phyloP scores from a whole-genome alignment of 2,113 vertebrate species.

The Siniperca knerii region DNA sequence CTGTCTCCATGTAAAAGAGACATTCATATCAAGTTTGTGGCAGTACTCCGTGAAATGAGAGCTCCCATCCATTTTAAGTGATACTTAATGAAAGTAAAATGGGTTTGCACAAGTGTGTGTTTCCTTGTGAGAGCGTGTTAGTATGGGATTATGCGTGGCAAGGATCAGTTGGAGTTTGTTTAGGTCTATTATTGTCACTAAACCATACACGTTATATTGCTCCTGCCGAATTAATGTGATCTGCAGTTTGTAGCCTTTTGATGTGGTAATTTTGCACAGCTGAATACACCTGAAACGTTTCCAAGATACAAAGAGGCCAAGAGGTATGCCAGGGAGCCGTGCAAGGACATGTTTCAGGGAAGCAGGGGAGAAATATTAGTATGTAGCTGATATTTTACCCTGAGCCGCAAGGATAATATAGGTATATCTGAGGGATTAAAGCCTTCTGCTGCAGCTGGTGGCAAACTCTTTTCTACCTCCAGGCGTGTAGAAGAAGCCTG shows the following conservation, averaged over 20 bases:
- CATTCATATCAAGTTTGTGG: constrained; percentile 43
- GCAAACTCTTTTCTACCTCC: constrained; percentile 52
- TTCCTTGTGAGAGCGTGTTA: constrained; percentile 43
- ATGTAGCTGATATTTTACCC: constrained; percentile 62
- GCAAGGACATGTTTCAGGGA: constrained; percentile 60
- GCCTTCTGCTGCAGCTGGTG: constrained; percentile 58
- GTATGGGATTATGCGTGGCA: constrained; percentile 47
- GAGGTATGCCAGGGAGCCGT: constrained; percentile 26
- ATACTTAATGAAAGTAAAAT: constrained; percentile 73
- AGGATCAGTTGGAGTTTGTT: constrained; percentile 47
- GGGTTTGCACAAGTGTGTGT: constrained; percentile 60
- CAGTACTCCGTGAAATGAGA: constrained; percentile 59
- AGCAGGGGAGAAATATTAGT: constrained; percentile 49
- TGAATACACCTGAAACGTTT: constrained; percentile 57
- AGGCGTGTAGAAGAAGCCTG: constrained; percentile 19
- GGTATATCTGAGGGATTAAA: constrained; percentile 68
- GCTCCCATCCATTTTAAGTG: constrained; percentile 66
- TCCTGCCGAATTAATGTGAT: constrained; percentile 53
- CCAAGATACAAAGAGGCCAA: constrained; percentile 47
- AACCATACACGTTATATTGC: constrained; percentile 40
- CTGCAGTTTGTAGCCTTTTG: constrained; percentile 53
- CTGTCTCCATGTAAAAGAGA: constrained; percentile 48
- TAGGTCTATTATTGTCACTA: constrained; percentile 52
- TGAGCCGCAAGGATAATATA: constrained; percentile 48
- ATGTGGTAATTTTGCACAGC: constrained; percentile 65